Evolutionary conservation across 1,140 invertebrate genomes (phyloP), one percentile per base, ranked within the genome.

Genomic region (Proales similis): DNA sequence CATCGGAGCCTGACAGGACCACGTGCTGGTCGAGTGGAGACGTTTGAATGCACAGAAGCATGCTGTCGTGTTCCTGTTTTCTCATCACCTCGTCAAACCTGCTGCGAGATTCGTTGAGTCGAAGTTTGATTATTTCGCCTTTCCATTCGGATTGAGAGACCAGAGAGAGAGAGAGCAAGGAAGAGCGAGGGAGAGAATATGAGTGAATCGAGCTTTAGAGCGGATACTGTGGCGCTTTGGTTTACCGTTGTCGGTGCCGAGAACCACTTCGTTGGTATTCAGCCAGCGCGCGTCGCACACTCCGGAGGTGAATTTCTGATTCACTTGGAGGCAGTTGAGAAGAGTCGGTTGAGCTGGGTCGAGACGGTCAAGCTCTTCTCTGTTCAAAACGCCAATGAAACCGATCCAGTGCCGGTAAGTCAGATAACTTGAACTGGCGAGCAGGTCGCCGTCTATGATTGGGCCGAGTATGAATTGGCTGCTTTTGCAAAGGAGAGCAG

Each of bases 41-140:
- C 9, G 29, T 42, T 57, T n/a, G n/a, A n/a, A 57, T 29, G 45
- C 51, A 57, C 29, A 29, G 19, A n/a, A 57, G 26, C 30, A 57
- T n/a, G 30, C 51, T 24, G 45, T 57, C 51, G 22, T 57, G 51
- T 42, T 57, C 36, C 24, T 24, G 17, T 42, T 57, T 57, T 7
- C 24, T 29, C 51, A 57, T 57, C 12, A 26, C 2, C 19, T 19
- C 0, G 7, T 57, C 36, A 42, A 42, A 57, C 9, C 32, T 42
- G 22, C 45, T 19, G 2, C n/a, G n/a, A n/a, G n/a, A n/a, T 46
- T 26, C 12, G 2, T 46, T 7, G 14, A 19, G 5, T 46, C 14
- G 9, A 36, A 36, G 32, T 42, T 42, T 17, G 27, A 42, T n/a
- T n/a, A n/a, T n/a, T n/a, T n/a, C n/a, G n/a, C n/a, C n/a, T n/a